These are phyloP conservation scores for Prionace glauca DNA, from an alignment of 2,797 vertebrate species.

Conservation along the genomic window DNA sequence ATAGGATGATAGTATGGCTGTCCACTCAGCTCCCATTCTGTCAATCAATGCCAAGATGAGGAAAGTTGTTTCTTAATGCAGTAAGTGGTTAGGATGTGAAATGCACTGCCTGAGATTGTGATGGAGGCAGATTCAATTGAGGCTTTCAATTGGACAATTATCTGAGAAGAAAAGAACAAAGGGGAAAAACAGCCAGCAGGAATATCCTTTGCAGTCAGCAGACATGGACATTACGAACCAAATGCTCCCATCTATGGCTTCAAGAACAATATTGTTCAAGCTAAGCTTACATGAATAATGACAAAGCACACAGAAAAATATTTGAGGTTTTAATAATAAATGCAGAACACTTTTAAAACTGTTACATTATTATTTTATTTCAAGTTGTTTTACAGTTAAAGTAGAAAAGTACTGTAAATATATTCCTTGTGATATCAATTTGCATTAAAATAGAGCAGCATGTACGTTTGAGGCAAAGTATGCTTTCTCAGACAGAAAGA, in stretches of 20 bases:
- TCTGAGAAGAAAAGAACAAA: background rate
- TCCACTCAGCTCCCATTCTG: background rate
- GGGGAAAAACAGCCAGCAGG: background rate
- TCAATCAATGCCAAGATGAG: background rate
- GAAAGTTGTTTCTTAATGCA: background rate
- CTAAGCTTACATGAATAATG: background rate
- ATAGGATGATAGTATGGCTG: background rate
- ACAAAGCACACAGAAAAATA: background rate
- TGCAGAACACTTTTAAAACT: background rate
- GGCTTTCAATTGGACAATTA: background rate
- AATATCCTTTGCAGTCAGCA: background rate
- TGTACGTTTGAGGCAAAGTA: background rate
- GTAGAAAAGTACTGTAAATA: background rate
- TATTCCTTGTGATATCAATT: background rate
- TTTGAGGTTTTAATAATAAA: slow-evolving; percentile 10
- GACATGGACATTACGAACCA: background rate
- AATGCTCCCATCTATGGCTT: background rate
- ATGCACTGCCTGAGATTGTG: background rate
- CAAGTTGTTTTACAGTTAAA: background rate
- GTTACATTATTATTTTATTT: background rate
- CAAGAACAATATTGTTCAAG: background rate
- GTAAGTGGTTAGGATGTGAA: background rate
- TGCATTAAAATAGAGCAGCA: background rate
- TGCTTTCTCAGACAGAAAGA: background rate
- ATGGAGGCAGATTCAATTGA: background rate